Base-by-base conservation (phyloP, 1,140 invertebrate genomes). In the Aphis craccivora region DNA sequence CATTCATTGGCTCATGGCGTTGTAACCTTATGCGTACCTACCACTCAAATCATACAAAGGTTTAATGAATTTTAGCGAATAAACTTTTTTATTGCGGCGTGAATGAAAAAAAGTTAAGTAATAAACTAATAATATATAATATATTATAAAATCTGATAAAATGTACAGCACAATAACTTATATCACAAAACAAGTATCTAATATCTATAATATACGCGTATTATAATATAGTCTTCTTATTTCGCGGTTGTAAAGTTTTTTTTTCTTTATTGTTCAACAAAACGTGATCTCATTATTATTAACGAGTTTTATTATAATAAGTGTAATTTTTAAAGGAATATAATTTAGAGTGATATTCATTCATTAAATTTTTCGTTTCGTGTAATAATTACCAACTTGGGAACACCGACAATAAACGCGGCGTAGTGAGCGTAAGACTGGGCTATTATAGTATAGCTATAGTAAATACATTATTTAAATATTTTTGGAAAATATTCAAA, bases 401-500 rank as follows among this genome's bases (percentile, higher is more conserved):
- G 53, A 43, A 90, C 89, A 67, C 43, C 89, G 40, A 40, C 37
- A 43, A 90, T 67, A 90, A 67, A 90, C 18, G 40, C 9, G 55
- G 37, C 23, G 22, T 40, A 51, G 20, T 20, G 51, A 89, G 5
- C 60, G 5, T 76, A 76, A 76, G 14, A 76, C n/a, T n/a, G 60
- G 60, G 45, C 9, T 67, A 67, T n/a, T 11, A 45, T 86, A 84
- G 14, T 48, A 90, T 7, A 22, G 35, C 43, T 55, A 40, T 67
- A 43, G 23, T 40, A 40, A 40, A 20, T 37, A 30, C 48, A 51
- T 51, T 30, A 43, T 14, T 30, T 60, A 22, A 67, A 67, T 11
- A 67, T 90, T 60, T 90, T 67, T 90, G 53, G 89, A 90, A 40
- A 25, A 2, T 37, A 7, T 90, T 90, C 55, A 90, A 90, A 67